A percentile compares a stretch with the other conserved stretches of the same genome.
phyloP scores from a whole-genome alignment of 2,797 vertebrate genomes.

The Fundulus diaphanus region DNA sequence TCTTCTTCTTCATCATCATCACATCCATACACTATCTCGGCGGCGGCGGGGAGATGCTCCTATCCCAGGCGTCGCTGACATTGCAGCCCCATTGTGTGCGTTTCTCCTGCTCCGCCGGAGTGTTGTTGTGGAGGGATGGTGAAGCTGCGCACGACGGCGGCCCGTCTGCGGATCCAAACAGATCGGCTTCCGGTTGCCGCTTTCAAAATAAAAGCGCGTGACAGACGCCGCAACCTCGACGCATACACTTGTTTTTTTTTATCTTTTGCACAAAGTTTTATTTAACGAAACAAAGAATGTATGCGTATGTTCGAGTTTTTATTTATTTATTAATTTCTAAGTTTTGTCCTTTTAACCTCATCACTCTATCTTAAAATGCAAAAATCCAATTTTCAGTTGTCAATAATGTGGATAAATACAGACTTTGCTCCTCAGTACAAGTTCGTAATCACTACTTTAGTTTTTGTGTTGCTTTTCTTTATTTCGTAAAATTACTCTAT shows the following conservation, averaged over 20 bases:
- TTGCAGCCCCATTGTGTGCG: constrained; percentile 60
- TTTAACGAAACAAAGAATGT: neutral
- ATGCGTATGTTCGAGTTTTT: no score
- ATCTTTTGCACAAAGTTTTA: neutral
- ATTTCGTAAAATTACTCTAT: neutral
- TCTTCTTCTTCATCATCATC: constrained; percentile 98
- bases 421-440: neutral
- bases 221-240: neutral
- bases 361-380: neutral
- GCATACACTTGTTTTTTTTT: neutral
- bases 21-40: constrained; percentile 80
- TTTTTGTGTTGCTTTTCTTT: neutral
- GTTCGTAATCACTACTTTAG: neutral
- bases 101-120: constrained; percentile 1
- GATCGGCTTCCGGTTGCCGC: fast-evolving
- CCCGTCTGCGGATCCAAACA: fast-evolving
- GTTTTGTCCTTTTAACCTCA: neutral
- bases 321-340: neutral
- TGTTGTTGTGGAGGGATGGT: constrained; percentile 37
- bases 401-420: neutral
- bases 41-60: constrained; percentile 17
- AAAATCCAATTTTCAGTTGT: neutral
- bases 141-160: constrained; percentile 39
- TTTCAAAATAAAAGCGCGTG: constrained; percentile 49
- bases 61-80: constrained; percentile 34